phyloP scores from a whole-genome alignment of 2,113 vertebrate genomes.

The Scytalopus superciliaris region DNA sequence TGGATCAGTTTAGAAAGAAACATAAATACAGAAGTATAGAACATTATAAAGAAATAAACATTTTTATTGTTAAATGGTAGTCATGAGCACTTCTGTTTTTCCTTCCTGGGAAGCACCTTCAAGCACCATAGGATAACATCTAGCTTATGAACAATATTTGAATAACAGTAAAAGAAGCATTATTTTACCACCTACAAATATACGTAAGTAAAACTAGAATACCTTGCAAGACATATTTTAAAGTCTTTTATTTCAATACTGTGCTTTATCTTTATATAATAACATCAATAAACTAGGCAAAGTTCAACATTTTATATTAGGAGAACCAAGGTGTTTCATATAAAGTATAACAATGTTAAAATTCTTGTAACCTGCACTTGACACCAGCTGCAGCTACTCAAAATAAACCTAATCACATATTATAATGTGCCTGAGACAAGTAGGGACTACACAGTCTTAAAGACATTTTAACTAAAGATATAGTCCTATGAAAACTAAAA shows the following conservation, averaged over 20 bases:
- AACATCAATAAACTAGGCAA: neutral
- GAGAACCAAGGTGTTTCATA: neutral
- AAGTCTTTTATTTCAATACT: neutral
- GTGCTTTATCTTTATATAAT: neutral
- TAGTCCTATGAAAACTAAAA: neutral
- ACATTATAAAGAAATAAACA: neutral
- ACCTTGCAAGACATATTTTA: neutral
- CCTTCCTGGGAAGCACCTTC: neutral
- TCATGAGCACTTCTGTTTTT: neutral
- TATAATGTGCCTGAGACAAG: neutral
- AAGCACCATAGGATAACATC: neutral
- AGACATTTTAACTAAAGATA: neutral
- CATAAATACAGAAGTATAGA: neutral
- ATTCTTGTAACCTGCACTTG: neutral
- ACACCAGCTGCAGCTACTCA: neutral
- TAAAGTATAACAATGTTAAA: neutral
- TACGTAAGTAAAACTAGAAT: neutral
- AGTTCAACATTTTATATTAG: neutral
- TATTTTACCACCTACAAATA: neutral
- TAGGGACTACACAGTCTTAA: neutral
- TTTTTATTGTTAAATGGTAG: neutral
- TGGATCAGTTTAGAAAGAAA: neutral
- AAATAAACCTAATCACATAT: neutral
- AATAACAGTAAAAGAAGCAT: neutral
- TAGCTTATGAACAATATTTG: neutral